Base-by-base conservation (phyloP, 2,888 invertebrate genomes). In the Pseudococcus viburni region DNA sequence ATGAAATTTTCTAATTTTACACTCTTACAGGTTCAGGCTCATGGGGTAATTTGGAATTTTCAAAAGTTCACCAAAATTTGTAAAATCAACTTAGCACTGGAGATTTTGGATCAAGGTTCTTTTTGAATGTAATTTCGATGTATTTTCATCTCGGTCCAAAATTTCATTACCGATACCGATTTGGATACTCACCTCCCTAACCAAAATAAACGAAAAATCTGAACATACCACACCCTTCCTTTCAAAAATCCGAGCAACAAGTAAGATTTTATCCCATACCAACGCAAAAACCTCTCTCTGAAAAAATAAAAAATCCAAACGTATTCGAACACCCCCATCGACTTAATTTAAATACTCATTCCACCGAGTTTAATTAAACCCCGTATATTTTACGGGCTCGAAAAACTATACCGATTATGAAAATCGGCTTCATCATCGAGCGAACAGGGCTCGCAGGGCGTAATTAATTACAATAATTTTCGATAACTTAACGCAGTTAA, bases 391-490 rank as follows among this genome's bases (percentile, higher is more conserved):
- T 12, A 55, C 12, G 48, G 48, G 48, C 68, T 68, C 42, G 33
- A 77, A 77, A 77, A 77, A 26, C 68, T 26, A 22, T 33, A 33
- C 73, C 77, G n/a, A 42, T 77, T 77, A 77, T 42, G 77, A 77
- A 77, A 77, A 77, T 77, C 42, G n/a, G 42, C 33, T 77, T 55
- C 55, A 15, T 55, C 55, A 55, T 55, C 55, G 55, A 55, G n/a
- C 55, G 5, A 17, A 12, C n/a, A 17, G 0, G 7, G 55, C 55
- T 55, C 55, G 55, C 55, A 15, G 15, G 48, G 48, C 15, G n/a
- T 55, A 55, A 77, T 77, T 77, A 77, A 77, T 77, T 77, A 42
- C 77, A 39, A 77, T 77, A 77, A 77, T 77, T 42, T 77, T 77
- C 77, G 77, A 77, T 55, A 55, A n/a, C 55, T 55, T 77, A 68